phyloP scores from a whole-genome alignment of 2,888 invertebrate species.

The Germaria angustata region DNA sequence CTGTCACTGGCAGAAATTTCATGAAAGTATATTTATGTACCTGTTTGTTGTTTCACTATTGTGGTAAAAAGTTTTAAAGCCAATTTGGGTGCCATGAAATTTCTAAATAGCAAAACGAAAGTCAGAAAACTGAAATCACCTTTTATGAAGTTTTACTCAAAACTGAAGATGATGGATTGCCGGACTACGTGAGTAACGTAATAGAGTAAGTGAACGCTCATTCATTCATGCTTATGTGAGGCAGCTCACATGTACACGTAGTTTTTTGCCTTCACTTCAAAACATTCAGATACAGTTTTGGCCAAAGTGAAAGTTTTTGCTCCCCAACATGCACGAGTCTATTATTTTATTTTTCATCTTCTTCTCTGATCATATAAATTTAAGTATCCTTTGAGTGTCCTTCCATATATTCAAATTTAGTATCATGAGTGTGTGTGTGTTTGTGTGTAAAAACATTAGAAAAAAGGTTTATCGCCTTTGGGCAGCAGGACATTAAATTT shows the following conservation, averaged over 20 bases:
- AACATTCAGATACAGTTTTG: conserved; percentile 6
- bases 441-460: conserved; percentile 22
- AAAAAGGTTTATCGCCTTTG: conserved; percentile 63
- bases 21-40: not conserved
- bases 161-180: conserved; percentile 60
- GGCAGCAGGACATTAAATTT: conserved; percentile 65
- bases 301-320: conserved; percentile 51
- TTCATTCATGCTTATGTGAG: not conserved
- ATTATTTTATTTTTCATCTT: not conserved
- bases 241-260: not conserved
- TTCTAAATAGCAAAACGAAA: conserved; percentile 11
- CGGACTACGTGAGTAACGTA: conserved; percentile 27
- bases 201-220: not conserved
- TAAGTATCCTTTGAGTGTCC: conserved; percentile 5
- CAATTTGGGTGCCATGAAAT: conserved; percentile 43
- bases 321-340: conserved; percentile 22
- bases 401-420: conserved; percentile 54
- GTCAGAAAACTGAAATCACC: conserved; percentile 11
- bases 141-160: conserved; percentile 18
- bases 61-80: conserved; percentile 33
- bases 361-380: not conserved
- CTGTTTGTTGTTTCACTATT: not conserved
- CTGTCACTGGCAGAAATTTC: not conserved
- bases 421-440: conserved; percentile 38
- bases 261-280: not conserved